phyloP scores from a whole-genome alignment of 92 coral and sea anemone species.

The Epizoanthus scotinus region DNA sequence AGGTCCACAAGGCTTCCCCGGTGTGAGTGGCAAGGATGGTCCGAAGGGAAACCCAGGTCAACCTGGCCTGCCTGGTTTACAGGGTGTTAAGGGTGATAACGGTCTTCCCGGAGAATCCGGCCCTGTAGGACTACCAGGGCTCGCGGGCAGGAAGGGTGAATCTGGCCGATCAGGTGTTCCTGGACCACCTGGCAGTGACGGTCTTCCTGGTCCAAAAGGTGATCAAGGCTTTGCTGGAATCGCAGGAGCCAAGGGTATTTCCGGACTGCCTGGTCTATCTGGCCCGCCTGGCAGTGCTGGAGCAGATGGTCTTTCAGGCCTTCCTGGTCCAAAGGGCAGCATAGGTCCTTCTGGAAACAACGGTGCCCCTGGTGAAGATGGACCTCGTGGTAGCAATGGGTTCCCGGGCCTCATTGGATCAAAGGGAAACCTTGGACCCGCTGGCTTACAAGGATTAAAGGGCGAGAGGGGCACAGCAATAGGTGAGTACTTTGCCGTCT shows the following conservation, averaged over 20 bases:
- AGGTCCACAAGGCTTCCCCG: constrained; percentile 36
- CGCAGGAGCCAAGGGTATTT: constrained; percentile 53
- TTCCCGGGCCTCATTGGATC: constrained; percentile 61
- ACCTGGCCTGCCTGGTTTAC: constrained; percentile 21
- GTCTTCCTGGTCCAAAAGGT: constrained; percentile 67
- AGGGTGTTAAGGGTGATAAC: constrained; percentile 35
- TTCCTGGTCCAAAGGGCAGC: constrained; percentile 43
- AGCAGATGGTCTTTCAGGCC: constrained; percentile 15
- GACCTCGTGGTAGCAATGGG: constrained; percentile 53
- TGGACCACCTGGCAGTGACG: constrained; percentile 52
- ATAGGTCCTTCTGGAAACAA: constrained; percentile 28
- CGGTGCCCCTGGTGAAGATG: constrained; percentile 50
- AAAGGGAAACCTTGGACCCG: constrained; percentile 62
- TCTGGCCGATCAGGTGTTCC: constrained; percentile 28
- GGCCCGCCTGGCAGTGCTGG: constrained; percentile 55
- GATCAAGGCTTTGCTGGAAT: constrained; percentile 52
- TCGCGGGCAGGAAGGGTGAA: constrained; percentile 33
- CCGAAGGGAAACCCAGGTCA: constrained; percentile 41
- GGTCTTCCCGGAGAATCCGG: constrained; percentile 42
- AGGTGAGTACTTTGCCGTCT: no score
- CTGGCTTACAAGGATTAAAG: constrained; percentile 41
- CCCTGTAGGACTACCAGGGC: constrained; percentile 29
- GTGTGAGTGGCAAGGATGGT: constrained; percentile 60
- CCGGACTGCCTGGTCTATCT: constrained; percentile 47
- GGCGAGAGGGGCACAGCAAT: constrained; percentile 42